Base-by-base conservation (phyloP, 2,797 vertebrate genomes). In the Otus scops region DNA sequence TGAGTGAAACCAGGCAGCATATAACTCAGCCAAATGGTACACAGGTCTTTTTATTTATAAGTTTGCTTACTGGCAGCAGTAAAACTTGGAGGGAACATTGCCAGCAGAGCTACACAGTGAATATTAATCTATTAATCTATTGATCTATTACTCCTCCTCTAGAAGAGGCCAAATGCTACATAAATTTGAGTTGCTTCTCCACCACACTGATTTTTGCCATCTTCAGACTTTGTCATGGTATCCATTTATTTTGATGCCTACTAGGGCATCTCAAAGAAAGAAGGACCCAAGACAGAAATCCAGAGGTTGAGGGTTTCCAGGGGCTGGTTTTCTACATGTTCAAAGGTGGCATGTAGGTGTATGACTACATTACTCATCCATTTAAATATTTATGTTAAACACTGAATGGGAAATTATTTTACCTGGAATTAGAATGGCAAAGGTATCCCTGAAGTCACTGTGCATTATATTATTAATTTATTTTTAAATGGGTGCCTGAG, bases 11-110 rank as follows among this genome's bases (percentile, higher is more conserved):
- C 4, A 8, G 53, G 41, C 41, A 50, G 48, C 32, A 53, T 43
- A 61, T 92, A 89, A 89, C 67, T 93, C 92, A 85, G 41, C 45
- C 61, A 92, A 94, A 83, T 81, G 78, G 82, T 61, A 68, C 50
- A 50, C 22, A 54, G 74, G 78, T 88, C 83, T 95, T 89, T 91
- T 91, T 89, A 81, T 85, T 92, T 89, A 48, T 80, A 69, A 81
- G 63, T 92, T 92, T 93, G 74, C 51, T 91, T 88, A 79, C 16
- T 64, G 65, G 38, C 77, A 93, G 57, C 56, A 85, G 75, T 74
- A 83, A 89, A 93, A 82, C 45, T 73, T 56, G 19, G 26, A 85
- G 65, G 36, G 43, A 91, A 39, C 23, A n/a, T 86, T 88, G 41
- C 26, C 80, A 56, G 63, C 38, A 76, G 32, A 85, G 8, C 32